Conservation (phyloP, 2,797 vertebrate species). For the Gymnocypris eckloni region DNA sequence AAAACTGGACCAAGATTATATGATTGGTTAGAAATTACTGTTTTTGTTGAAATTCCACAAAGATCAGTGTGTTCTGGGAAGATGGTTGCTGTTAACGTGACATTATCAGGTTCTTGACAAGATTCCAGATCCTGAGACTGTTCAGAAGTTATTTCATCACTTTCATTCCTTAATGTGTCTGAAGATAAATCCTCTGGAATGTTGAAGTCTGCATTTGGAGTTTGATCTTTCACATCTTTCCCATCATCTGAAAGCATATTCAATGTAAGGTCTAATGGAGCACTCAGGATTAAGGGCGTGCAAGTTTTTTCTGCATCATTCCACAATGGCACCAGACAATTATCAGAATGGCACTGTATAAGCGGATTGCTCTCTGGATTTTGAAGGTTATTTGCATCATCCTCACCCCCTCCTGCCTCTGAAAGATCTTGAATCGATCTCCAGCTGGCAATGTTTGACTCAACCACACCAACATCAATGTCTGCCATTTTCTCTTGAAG, state of each 20-base stretch:
- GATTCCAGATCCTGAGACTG: conserved; percentile 29
- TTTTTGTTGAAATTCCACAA: conserved; percentile 43
- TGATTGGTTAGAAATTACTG: conserved; percentile 42
- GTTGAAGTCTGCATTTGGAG: conserved; percentile 56
- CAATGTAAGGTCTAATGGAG: conserved; percentile 69
- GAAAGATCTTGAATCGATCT: conserved; percentile 81
- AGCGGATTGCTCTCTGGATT: conserved; percentile 62
- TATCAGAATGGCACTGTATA: conserved; percentile 63
- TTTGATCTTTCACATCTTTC: conserved; percentile 58
- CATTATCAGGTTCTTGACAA: conserved; percentile 43
- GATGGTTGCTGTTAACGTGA: conserved; percentile 19
- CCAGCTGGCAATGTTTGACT: conserved; percentile 77
- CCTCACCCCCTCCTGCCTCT: conserved; percentile 79
- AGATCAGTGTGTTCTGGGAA: conserved; percentile 36
- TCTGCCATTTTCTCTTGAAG: conserved; percentile 67
- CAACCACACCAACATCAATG: conserved; percentile 66
- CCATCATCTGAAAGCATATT: conserved; percentile 81
- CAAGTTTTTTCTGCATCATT: conserved; percentile 66
- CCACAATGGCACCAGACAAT: conserved; percentile 67
- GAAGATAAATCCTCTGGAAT: conserved; percentile 66
- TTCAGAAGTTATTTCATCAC: conserved; percentile 34
- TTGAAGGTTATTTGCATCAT: conserved; percentile 80
- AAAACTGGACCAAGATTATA: conserved; percentile 34
- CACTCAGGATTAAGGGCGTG: conserved; percentile 64
- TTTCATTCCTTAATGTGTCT: conserved; percentile 31